phyloP scores from a whole-genome alignment of 2,888 invertebrate genomes.

The Aporophyla nigra region DNA sequence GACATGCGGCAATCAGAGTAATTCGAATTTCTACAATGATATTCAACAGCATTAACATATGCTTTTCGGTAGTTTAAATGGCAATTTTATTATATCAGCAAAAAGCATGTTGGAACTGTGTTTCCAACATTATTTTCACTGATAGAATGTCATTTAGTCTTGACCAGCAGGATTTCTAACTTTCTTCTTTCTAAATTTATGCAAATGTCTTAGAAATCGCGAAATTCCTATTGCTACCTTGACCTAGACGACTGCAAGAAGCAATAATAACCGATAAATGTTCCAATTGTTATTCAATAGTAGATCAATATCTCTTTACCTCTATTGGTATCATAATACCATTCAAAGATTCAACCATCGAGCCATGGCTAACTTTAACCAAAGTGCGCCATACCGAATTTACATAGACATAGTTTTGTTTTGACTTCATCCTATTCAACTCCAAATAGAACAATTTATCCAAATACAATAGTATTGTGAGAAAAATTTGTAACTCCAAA shows the following conservation, averaged over 20 bases:
- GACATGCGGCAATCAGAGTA: no score
- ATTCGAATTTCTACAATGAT: neutral
- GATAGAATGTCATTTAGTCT: neutral
- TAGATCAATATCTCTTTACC: constrained; percentile 21
- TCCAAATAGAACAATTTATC: neutral
- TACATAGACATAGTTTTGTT: neutral
- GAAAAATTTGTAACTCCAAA: neutral
- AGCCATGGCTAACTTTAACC: constrained; percentile 1
- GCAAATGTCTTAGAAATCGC: constrained; percentile 32
- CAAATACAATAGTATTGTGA: neutral
- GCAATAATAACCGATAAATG: constrained; percentile 6
- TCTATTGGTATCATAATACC: constrained; percentile 16
- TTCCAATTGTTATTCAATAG: constrained; percentile 18
- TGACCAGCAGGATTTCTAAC: constrained; percentile 24
- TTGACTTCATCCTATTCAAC: neutral
- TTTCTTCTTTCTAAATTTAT: constrained; percentile 45
- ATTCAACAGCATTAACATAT: neutral
- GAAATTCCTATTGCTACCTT: constrained; percentile 7
- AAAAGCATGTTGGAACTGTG: no score
- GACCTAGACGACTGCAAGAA: constrained; percentile 18
- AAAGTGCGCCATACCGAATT: neutral
- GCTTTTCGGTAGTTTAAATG: neutral
- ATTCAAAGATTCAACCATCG: constrained; percentile 6
- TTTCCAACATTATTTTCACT: neutral
- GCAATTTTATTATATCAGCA: no score